Base-by-base conservation (phyloP, 2,797 vertebrate genomes). In the Stomatorhinus walkeri region DNA sequence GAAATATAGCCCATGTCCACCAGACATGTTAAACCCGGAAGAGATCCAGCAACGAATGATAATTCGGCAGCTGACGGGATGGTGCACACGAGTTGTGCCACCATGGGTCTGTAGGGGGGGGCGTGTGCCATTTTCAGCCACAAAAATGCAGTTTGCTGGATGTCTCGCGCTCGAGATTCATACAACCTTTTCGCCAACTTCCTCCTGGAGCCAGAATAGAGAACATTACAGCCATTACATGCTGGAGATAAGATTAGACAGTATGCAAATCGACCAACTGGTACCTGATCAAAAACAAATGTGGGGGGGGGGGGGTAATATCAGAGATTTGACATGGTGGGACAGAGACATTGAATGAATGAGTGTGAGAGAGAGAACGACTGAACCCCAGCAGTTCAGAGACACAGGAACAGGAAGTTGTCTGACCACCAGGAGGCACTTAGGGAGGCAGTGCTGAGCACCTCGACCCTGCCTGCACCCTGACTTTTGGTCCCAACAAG, bases 381-480 rank as follows among this genome's bases (percentile, higher is more conserved):
- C 7, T 48, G 43, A n/a, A 43, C 16, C 1, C 79, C 64, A 76
- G 12, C 28, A 76, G 32, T 43, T 36, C 72, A 43, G 10, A 24
- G 22, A 12, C 24, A 2, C 79, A 84, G 64, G 49, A 88, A 88
- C 48, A 52, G 87, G 87, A 81, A 88, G 68, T 2, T 19, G n/a
- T 1, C 40, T 24, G 22, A 7, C 79, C 79, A 49, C 40, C 22
- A 83, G 48, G 32, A 81, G 22, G 43, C 24, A 19, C 28, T 32
- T 46, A 3, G 3, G 1, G 2, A 4, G 4, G 40, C 49, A 32
- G 16, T 51, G 52, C 61, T 40, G 32, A 59, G 16, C 14, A 87
- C 54, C 28, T 40, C 3, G 0, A 12, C 14, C 46, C 19, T 5
- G 19, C 12, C 32, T 22, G 43, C 43, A n/a, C 79, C n/a, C 79